Percentiles rank a stretch among this genome's conserved stretches.
Evolutionary conservation across 2,888 invertebrate species (phyloP).

Genomic region (Lordiphosa andalusiaca): DNA sequence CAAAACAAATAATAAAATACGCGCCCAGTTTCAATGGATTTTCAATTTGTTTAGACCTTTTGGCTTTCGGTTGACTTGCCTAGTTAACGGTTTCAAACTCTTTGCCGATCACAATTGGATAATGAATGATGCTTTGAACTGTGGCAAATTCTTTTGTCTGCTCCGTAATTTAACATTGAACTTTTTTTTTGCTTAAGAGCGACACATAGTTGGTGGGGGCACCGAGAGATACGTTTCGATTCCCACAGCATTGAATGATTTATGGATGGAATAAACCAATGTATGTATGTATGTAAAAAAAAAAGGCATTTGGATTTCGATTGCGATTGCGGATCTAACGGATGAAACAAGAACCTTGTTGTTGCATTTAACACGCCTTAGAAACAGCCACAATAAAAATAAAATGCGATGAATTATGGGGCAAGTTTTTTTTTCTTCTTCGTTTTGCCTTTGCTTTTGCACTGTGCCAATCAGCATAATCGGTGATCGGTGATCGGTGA

Average conservation of each 20-base stretch:
- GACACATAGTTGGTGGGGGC: background rate
- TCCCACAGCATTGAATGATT: conserved; percentile 71
- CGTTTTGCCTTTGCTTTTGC: conserved; percentile 19
- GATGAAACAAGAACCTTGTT: conserved; percentile 74
- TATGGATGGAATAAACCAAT: conserved; percentile 46
- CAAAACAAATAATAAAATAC: conserved; percentile 41
- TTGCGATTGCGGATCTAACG: conserved; percentile 70
- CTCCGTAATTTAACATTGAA: conserved; percentile 61
- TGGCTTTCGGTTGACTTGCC: conserved; percentile 59
- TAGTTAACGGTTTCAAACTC: conserved; percentile 57
- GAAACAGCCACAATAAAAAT: conserved; percentile 47
- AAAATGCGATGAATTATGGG: conserved; percentile 71
- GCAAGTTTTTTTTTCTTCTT: conserved; percentile 54
- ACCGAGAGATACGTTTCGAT: conserved; percentile 40
- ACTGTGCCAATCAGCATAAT: conserved; percentile 61
- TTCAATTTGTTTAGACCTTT: conserved; percentile 67
- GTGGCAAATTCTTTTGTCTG: conserved; percentile 70
- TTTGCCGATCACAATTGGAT: conserved; percentile 47
- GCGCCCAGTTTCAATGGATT: conserved; percentile 53
- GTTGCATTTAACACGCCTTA: conserved; percentile 67
- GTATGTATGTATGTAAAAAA: conserved; percentile 64
- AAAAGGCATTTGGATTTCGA: conserved; percentile 49
- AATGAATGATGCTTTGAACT: conserved; percentile 73
- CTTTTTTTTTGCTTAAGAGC: conserved; percentile 35
- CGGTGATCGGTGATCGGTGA: conserved; percentile 35